Conservation (phyloP, 2,113 vertebrate genomes). For the Bolborhynchus lineola region DNA sequence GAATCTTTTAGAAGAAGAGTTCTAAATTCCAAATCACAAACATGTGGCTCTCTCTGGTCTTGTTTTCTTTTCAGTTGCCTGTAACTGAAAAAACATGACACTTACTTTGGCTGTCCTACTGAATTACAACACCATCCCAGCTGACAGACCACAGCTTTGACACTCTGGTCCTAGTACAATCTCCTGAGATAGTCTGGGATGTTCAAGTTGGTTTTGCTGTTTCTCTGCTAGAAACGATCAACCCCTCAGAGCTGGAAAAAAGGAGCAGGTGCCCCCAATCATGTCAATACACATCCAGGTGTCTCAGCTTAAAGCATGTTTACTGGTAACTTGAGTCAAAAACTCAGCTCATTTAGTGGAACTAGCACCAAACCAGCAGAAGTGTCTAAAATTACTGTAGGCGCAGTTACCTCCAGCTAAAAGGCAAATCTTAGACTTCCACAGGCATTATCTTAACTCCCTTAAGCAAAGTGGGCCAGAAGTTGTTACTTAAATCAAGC, state of each 20-base stretch:
- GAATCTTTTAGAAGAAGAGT: constrained; percentile 36
- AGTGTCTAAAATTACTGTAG: neutral
- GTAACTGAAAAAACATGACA: constrained; percentile 45
- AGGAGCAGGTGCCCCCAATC: rapidly evolving
- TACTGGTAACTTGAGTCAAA: neutral
- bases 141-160: neutral
- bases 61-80: constrained; percentile 61
- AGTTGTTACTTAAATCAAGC: neutral
- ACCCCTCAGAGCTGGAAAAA: neutral
- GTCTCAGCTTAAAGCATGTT: neutral
- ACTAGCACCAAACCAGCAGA: neutral
- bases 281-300: neutral
- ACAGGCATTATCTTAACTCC: neutral
- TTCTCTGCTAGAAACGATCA: neutral
- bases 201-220: neutral
- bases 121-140: neutral
- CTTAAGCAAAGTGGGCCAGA: neutral
- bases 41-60: constrained; percentile 1
- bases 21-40: constrained; percentile 51
- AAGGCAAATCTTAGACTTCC: neutral
- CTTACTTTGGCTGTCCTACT: constrained; percentile 17
- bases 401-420: neutral
- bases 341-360: neutral
- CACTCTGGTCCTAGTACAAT: neutral
- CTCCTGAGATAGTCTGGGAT: neutral